Base-by-base conservation (phyloP, 2,797 vertebrate genomes). In the Cyprinodon diabolis region DNA sequence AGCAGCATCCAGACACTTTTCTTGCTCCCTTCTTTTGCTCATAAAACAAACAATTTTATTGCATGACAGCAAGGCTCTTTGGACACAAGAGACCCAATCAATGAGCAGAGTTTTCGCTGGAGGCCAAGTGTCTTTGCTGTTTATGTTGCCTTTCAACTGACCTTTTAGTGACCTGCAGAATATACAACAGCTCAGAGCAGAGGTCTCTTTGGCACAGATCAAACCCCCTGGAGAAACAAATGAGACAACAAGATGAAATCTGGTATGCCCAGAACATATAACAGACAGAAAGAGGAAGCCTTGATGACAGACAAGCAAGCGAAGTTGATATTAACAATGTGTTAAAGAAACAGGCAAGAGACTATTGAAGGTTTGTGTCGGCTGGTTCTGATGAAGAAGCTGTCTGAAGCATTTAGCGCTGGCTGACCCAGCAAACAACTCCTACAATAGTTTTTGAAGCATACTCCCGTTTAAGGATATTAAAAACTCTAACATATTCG, bases 51-150 rank as follows among this genome's bases (percentile, higher is more conserved):
- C 68, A 56, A 37, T 54, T 72, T 6, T n/a, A 13, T 75, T 57
- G 55, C 77, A 35, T 76, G 68, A 71, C 13, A 51, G 65, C 68
- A 13, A 58, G 67, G 52, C 37, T 37, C 63, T 58, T 49, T 3
- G 70, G 63, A 66, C 52, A 82, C 48, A 48, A 21, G 68, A 80
- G 72, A 79, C 70, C 40, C 62, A 68, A 79, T 80, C 52, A 78
- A 71, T 84, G 58, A 43, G 66, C 4, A 14, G 75, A 45, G 47
- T 83, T 78, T 73, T 66, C 37, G 45, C 78, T 76, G 74, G 65
- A 87, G 82, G 74, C 80, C 72, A 77, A 86, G 78, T 55, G 75
- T 86, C 69, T 85, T 73, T 82, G 78, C 70, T 80, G 77, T 72
- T 80, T 71, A 80, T 67, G 69, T 60, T 76, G 63, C 69, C 72